Conservation (phyloP, 2,797 vertebrate genomes). For the Tapirus indicus region DNA sequence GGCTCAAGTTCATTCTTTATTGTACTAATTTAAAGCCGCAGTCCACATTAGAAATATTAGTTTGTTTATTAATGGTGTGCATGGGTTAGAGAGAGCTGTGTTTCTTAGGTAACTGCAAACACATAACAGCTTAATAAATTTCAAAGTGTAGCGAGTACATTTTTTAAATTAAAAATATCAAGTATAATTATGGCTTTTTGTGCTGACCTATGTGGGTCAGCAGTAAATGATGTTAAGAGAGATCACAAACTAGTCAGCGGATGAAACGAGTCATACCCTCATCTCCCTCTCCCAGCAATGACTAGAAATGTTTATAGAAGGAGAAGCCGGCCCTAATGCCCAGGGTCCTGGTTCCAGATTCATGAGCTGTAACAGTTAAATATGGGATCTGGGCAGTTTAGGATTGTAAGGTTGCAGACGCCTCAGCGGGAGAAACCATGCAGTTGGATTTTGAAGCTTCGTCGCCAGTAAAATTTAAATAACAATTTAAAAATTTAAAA, state of each 20-base stretch:
- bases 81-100: slow-evolving; percentile 49
- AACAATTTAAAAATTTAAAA: no score
- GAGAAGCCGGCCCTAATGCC: neutral
- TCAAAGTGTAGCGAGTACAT: slow-evolving; percentile 44
- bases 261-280: neutral
- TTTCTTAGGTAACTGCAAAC: slow-evolving; percentile 77
- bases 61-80: slow-evolving; percentile 58
- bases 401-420: neutral
- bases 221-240: slow-evolving; percentile 3
- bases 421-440: neutral
- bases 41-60: slow-evolving; percentile 36
- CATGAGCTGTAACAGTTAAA: neutral
- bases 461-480: slow-evolving; percentile 29
- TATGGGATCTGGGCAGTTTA: rapidly evolving
- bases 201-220: slow-evolving; percentile 61
- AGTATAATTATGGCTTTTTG: slow-evolving; percentile 72
- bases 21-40: slow-evolving; percentile 69
- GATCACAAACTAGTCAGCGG: neutral
- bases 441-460: slow-evolving; percentile 27
- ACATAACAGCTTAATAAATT: slow-evolving; percentile 76
- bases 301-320: rapidly evolving
- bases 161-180: slow-evolving; percentile 79
- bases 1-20: neutral
- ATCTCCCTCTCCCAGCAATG: rapidly evolving
- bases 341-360: neutral